These are phyloP conservation scores for Tupaia chinensis DNA, from an alignment of 2,113 vertebrate genomes.

Conservation along the genomic window DNA sequence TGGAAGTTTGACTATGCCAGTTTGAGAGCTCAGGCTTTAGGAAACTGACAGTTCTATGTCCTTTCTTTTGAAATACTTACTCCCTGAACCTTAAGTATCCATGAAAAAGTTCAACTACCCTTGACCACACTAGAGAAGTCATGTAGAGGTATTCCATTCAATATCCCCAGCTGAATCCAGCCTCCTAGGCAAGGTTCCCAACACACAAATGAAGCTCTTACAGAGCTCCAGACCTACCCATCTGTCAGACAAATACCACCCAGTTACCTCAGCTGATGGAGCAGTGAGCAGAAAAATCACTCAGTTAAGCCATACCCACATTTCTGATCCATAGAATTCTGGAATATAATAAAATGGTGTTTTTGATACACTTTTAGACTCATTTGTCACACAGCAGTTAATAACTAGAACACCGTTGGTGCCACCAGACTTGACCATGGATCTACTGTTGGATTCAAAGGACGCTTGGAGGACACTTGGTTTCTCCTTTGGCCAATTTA, in stretches of 20 bases:
- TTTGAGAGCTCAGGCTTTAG: background rate
- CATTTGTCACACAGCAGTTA: background rate
- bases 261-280: background rate
- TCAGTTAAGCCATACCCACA: background rate
- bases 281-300: background rate
- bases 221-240: background rate
- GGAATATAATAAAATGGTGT: background rate
- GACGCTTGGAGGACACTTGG: background rate
- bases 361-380: slow-evolving; percentile 5
- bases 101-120: background rate
- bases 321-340: background rate
- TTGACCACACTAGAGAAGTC: background rate
- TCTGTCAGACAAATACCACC: background rate
- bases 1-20: background rate
- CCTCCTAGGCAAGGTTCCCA: background rate
- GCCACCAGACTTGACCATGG: background rate
- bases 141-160: background rate
- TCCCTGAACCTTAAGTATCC: background rate
- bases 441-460: background rate
- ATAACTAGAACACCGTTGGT: background rate
- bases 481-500: background rate
- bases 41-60: background rate
- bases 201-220: background rate
- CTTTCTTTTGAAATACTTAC: background rate
- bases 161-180: background rate